Evolutionary conservation across 1,140 invertebrate genomes (phyloP).

Genomic region (Piezodorus guildinii): DNA sequence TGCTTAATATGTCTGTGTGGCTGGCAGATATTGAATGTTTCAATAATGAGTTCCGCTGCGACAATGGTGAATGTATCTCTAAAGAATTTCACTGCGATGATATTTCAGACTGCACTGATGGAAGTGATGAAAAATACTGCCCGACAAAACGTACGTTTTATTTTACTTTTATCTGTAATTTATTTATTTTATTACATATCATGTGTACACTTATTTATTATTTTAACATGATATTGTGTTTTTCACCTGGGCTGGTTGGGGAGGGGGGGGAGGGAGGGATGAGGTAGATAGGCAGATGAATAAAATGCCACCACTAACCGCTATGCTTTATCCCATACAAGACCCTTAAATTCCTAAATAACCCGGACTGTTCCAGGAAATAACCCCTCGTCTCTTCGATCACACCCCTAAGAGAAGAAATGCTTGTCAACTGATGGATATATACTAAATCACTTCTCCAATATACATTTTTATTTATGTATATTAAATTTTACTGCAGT

Average conservation of each 20-base stretch:
- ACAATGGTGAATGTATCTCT: conserved; percentile 34
- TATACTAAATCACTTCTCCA: too few species aligned
- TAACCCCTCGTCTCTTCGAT: too few species aligned
- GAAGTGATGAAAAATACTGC: conserved; percentile 52
- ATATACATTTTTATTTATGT: too few species aligned
- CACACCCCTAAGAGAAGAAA: too few species aligned
- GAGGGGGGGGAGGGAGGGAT: too few species aligned
- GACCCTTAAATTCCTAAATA: too few species aligned
- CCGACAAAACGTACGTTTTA: background rate
- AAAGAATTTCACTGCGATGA: conserved; percentile 50
- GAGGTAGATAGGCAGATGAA: too few species aligned
- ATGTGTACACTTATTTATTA: background rate
- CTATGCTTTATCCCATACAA: too few species aligned
- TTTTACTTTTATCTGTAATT: conserved; percentile 1
- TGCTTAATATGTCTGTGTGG: conserved; percentile 1
- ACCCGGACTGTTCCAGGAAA: too few species aligned
- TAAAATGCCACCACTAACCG: too few species aligned
- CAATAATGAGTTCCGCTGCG: conserved; percentile 38
- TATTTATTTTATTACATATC: background rate
- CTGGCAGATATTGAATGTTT: conserved; percentile 26
- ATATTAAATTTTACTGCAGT: too few species aligned
- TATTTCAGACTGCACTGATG: conserved; percentile 53
- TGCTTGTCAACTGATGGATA: too few species aligned
- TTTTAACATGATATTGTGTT: background rate
- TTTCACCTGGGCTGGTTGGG: background rate